Conservation (phyloP, 2,888 invertebrate species). For the Tipula unca region DNA sequence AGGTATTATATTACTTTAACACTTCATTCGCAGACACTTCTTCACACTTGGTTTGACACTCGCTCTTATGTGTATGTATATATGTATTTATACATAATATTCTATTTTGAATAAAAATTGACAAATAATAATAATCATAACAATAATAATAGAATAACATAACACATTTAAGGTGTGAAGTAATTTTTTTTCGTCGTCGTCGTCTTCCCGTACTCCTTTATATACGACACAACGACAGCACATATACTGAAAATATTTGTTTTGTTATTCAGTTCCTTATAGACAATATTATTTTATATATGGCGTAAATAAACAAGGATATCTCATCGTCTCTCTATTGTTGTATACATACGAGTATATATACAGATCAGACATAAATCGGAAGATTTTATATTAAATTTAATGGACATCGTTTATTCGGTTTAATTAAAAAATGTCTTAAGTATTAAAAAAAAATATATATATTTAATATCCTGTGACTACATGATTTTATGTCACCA, state of each 20-base stretch:
- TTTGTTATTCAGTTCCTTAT: background rate
- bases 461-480: background rate
- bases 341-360: no score
- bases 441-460: background rate
- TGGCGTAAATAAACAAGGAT: background rate
- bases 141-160: background rate
- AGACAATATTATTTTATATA: background rate
- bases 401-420: background rate
- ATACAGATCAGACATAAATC: background rate
- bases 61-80: no score
- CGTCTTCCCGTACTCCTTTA: background rate
- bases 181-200: background rate
- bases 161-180: background rate
- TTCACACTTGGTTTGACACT: background rate
- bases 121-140: constrained; percentile 14
- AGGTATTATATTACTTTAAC: constrained; percentile 4
- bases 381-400: background rate
- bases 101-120: background rate
- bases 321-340: background rate
- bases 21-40: background rate
- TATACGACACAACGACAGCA: no score
- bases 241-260: background rate
- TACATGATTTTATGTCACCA: background rate
- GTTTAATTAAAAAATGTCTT: background rate
- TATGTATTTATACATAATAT: background rate